Evolutionary conservation across 2,888 invertebrate species (phyloP), one percentile per base, ranked within the genome.

Genomic region (Oscheius sp.): DNA sequence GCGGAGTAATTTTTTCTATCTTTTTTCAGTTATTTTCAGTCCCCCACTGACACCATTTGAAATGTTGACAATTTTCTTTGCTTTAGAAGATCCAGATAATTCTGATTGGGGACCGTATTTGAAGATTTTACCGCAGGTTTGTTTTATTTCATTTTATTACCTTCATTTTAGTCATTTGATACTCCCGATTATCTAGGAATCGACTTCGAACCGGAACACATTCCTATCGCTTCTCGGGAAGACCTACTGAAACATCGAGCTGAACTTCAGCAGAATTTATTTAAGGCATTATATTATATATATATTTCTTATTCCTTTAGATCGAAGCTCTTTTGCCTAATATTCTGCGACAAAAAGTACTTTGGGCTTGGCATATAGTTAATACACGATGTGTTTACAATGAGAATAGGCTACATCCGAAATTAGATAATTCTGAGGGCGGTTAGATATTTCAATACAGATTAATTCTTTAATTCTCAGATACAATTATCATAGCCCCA

Each of bases 351-450:
- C 67, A 73, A 17, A 70, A 67, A 36, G 67, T 73, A 50, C 32
- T 78, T 1, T 85, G 85, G 85, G 85, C 84, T 30, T 85, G 85
- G 85, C 84, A 85, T 63, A 74, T 83, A 6, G 85, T 85, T 4
- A 85, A 85, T 72, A 85, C 85, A 0, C 68, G 78, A 9, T 78
- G 78, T 54, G 74, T 78, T 28, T 78, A 71, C 33, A 71, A 73
- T 5, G 78, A 78, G 44, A 78, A 78, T 32, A 56, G 57, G 38
- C 70, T 67, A 9, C 72, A 78, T 32, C 67, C 72, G 74, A 26
- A 65, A 66, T 47, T 41, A 14, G 38, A 32, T 9, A 47, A 36
- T 30, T 26, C 28, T 1, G 54, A 33, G 17, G 51, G 26, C 26
- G 32, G 44, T 57, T 22, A 3, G 5, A 0, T 2, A 49, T 44